phyloP scores from a whole-genome alignment of 2,113 vertebrate genomes.

The Pampusana beccarii region DNA sequence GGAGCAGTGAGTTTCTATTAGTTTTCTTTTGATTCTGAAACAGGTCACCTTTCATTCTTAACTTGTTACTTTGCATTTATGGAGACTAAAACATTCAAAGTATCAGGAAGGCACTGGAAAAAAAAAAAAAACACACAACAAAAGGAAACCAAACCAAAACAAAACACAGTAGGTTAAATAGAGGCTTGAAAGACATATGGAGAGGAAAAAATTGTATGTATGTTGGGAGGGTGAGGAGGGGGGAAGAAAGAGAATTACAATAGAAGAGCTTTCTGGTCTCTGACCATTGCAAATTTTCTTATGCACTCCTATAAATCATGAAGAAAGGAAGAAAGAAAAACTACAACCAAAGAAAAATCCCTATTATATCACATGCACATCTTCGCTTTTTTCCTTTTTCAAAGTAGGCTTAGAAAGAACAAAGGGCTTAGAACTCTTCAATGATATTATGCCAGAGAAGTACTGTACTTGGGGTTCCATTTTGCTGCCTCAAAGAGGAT shows the following conservation, averaged over 20 bases:
- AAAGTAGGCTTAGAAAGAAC: constrained; percentile 74
- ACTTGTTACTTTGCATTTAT: not conserved
- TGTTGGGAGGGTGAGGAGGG: not conserved
- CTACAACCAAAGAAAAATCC: constrained; percentile 50
- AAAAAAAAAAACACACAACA: not conserved
- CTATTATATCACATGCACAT: constrained; percentile 72
- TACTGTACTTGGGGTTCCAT: constrained; percentile 74
- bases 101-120: not conserved
- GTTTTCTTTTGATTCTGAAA: not conserved
- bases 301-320: constrained; percentile 33
- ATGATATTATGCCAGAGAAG: constrained; percentile 69
- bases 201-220: not conserved
- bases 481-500: constrained; percentile 75
- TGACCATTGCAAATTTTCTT: constrained; percentile 55
- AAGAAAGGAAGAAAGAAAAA: constrained; percentile 45
- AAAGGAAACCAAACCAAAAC: no score
- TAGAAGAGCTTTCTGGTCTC: constrained; percentile 41
- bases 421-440: constrained; percentile 73
- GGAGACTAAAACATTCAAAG: constrained; percentile 5
- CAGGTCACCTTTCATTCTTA: constrained; percentile 35
- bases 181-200: constrained; percentile 30
- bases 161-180: not conserved
- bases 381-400: constrained; percentile 69
- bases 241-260: not conserved
- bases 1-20: not conserved